These are phyloP conservation scores for Macrobrachium nipponense DNA, from an alignment of 1,140 invertebrate genomes.

Conservation along the genomic window DNA sequence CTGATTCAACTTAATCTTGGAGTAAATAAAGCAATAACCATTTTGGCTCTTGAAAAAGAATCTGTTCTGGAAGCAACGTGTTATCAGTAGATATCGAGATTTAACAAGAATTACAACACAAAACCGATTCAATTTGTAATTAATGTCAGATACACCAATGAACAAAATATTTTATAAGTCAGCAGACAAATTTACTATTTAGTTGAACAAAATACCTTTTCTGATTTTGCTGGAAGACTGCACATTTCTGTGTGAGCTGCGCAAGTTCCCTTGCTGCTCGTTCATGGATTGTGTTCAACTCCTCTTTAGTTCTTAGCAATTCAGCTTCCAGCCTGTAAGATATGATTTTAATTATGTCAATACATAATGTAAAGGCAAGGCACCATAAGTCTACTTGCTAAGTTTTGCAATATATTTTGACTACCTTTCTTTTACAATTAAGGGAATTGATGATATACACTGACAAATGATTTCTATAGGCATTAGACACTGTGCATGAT, in stretches of 20 bases:
- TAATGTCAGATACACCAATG: not conserved
- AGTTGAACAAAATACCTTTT: constrained; percentile 35
- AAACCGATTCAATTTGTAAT: not conserved
- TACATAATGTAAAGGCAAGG: not conserved
- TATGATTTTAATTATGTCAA: not conserved
- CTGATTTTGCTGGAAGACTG: constrained; percentile 55
- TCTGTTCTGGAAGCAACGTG: too few relatives aligned
- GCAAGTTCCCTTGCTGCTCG: constrained; percentile 57
- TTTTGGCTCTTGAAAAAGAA: too few relatives aligned
- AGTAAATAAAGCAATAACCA: too few relatives aligned
- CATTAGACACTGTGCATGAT: too few relatives aligned
- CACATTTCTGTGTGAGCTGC: constrained; percentile 56
- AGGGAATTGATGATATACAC: too few relatives aligned
- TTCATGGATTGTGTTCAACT: constrained; percentile 50
- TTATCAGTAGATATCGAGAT: too few relatives aligned
- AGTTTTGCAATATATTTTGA: too few relatives aligned
- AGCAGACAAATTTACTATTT: not conserved
- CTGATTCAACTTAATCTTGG: too few relatives aligned
- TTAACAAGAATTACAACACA: too few relatives aligned
- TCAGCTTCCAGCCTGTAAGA: constrained; percentile 44
- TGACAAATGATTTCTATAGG: too few relatives aligned
- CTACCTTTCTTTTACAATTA: too few relatives aligned
- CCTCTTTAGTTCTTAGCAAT: constrained; percentile 28
- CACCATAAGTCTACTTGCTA: too few relatives aligned
- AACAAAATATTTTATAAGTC: not conserved